Evolutionary conservation across 2,888 invertebrate genomes (phyloP).

Genomic region (Phoenoteleia sp.): DNA sequence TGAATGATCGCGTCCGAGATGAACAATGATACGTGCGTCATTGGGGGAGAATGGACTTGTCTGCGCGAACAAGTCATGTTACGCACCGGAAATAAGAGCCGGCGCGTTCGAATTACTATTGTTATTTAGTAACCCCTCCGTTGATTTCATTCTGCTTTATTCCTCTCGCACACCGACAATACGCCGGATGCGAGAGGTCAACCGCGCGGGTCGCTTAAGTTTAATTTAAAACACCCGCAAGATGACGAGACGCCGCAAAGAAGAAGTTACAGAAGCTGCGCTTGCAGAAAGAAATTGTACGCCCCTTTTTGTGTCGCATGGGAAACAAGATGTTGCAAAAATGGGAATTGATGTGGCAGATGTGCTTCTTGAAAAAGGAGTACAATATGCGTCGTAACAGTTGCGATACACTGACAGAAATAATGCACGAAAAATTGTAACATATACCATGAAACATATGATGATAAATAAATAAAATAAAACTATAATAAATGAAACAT

Average conservation of each 20-base stretch:
- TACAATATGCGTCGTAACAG: too few relatives aligned
- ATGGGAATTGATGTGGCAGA: too few relatives aligned
- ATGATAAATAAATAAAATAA: too few relatives aligned
- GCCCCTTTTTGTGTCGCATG: too few relatives aligned
- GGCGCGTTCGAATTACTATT: slow-evolving; percentile 85
- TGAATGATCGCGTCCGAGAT: slow-evolving; percentile 17
- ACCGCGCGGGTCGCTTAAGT: slow-evolving; percentile 85
- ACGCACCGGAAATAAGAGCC: slow-evolving; percentile 84
- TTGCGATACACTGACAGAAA: too few relatives aligned
- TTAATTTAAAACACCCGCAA: slow-evolving; percentile 75
- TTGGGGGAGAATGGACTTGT: slow-evolving; percentile 48
- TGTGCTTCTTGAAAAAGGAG: too few relatives aligned
- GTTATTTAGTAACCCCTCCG: slow-evolving; percentile 83
- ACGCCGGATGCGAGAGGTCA: slow-evolving; percentile 83
- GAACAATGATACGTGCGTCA: slow-evolving; percentile 27
- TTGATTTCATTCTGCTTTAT: slow-evolving; percentile 82
- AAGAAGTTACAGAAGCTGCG: slow-evolving; percentile 10
- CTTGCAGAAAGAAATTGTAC: slow-evolving; percentile 10
- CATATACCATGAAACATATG: too few relatives aligned
- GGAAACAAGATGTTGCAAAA: too few relatives aligned
- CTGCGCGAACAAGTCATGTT: slow-evolving; percentile 37
- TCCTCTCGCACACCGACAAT: slow-evolving; percentile 81
- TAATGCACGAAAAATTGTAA: too few relatives aligned
- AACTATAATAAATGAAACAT: too few relatives aligned
- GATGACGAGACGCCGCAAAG: slow-evolving; percentile 56